Base-by-base conservation (phyloP, 2,888 invertebrate genomes). In the Nebria salina region DNA sequence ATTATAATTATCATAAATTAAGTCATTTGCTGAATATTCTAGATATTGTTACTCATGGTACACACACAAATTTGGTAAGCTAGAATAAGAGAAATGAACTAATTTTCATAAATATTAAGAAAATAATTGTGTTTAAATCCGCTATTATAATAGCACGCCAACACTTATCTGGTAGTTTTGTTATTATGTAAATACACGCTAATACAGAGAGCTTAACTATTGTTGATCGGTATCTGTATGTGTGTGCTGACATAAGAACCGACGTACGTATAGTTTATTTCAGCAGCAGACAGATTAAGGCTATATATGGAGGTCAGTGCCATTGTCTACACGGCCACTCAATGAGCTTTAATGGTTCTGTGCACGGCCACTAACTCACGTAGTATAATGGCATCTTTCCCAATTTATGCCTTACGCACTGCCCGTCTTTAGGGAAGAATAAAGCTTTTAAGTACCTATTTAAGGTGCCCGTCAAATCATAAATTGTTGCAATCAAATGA, bases 281-380 rank as follows among this genome's bases (percentile, higher is more conserved):
- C 73, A 72, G 66, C 76, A 73, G 74, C 76, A 76, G 80, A 80
- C 75, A 80, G 82, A 82, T 82, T 82, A 82, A 75, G 78, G 82
- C 82, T 75, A 68, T 82, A 54, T 82, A 54, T 70, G 70, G 76
- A 82, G 82, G 82, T 82, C 79, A 82, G 79, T 82, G 82, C 79
- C 81, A 82, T 82, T 82, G 80, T 82, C 82, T 82, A 79, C 75
- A 34, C 34, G 34, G 72, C 41, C 81, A 72, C 76, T 81, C 81
- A 81, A 65, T 81, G 81, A 76, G 68, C 72, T 64, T 25, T 76
- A 81, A 81, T 81, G 81, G 80, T 25, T 13, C 80, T 68, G 20
- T 25, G 75, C 80, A 80, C 80, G 20, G 75, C 8, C 73, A 68
- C 80, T 80, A 80, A 80, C 80, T 75, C 79, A 79, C 80, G 75